Evolutionary conservation across 2,113 vertebrate genomes (phyloP).

Genomic region (Elgaria multicarinata): DNA sequence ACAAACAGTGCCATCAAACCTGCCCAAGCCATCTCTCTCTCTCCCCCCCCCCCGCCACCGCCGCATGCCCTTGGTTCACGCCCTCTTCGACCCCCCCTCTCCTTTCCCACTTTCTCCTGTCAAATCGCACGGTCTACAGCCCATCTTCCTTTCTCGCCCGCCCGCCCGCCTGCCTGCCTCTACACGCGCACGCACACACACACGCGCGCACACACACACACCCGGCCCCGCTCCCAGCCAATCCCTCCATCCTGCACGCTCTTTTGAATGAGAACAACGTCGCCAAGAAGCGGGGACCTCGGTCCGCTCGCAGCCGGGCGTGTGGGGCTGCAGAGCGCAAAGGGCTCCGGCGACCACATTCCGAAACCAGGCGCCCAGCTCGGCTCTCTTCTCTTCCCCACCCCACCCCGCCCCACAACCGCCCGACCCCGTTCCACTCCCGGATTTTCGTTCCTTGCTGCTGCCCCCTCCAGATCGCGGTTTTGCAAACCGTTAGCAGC

Average conservation of each 20-base stretch:
- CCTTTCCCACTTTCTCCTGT: conserved; percentile 62
- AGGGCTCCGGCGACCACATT: background rate
- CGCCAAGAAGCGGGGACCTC: conserved; percentile 44
- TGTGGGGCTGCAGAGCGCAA: background rate
- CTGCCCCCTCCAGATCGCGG: background rate
- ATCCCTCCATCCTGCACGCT: background rate
- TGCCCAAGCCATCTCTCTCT: background rate
- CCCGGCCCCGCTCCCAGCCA: background rate
- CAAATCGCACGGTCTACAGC: conserved; percentile 61
- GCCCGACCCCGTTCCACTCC: background rate
- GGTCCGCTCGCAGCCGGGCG: conserved; percentile 15
- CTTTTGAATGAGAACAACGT: conserved; percentile 46
- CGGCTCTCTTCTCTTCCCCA: background rate
- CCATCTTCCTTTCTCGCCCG: conserved; percentile 48
- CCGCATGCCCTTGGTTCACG: conserved; percentile 35
- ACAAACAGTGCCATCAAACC: background rate
- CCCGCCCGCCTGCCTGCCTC: background rate
- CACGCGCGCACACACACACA: no score
- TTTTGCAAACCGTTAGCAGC: conserved; percentile 66
- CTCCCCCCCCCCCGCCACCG: no score
- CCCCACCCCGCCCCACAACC: background rate
- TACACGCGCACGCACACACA: background rate
- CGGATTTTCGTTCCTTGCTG: background rate
- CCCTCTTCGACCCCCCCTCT: conserved; percentile 38
- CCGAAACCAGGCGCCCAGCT: background rate